Evolutionary conservation across 2,113 vertebrate species (phyloP).

Genomic region (Prunella himalayana): DNA sequence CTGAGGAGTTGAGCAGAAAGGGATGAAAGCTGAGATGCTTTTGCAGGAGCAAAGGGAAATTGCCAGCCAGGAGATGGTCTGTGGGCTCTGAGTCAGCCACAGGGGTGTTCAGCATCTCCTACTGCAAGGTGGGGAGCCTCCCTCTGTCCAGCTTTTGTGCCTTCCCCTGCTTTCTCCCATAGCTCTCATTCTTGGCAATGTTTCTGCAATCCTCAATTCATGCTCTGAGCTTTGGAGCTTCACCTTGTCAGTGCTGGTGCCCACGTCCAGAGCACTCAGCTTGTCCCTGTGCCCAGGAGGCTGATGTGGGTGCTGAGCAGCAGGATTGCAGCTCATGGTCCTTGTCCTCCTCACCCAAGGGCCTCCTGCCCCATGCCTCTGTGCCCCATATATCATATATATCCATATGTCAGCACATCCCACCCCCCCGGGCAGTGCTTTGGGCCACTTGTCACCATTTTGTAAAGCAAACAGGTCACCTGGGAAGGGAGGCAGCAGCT

Average conservation of each 20-base stretch:
- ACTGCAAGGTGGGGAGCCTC: neutral
- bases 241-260: neutral
- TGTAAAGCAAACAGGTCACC: neutral
- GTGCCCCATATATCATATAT: neutral
- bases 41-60: neutral
- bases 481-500: conserved; percentile 40
- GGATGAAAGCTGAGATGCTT: conserved; percentile 8
- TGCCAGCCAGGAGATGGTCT: fast-evolving
- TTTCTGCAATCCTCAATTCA: neutral
- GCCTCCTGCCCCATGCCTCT: neutral
- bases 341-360: neutral
- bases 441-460: neutral
- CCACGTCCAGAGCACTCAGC: neutral
- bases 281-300: fast-evolving
- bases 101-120: neutral
- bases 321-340: neutral
- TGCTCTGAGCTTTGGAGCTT: neutral
- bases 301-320: neutral
- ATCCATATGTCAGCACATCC: neutral
- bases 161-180: neutral
- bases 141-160: neutral
- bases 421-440: neutral
- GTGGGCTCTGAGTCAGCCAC: neutral
- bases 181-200: neutral
- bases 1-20: neutral